phyloP scores from a whole-genome alignment of 2,113 vertebrate genomes.

The Podarcis muralis region DNA sequence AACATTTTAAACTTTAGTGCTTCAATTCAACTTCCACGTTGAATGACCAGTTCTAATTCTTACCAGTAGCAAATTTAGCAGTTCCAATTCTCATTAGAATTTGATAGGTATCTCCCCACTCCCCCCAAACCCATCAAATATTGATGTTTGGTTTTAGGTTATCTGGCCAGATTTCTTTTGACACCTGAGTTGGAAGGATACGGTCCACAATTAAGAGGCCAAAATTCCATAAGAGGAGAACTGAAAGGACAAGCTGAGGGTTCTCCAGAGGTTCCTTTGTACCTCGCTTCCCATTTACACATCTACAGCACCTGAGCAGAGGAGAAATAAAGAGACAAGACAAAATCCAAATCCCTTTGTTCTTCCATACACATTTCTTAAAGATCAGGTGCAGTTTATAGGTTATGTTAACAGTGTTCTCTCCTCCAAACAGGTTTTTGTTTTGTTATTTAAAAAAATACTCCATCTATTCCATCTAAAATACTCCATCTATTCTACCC shows the following conservation, averaged over 20 bases:
- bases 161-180: background rate
- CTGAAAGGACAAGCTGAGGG: conserved; percentile 86
- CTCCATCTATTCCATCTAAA: background rate
- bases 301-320: conserved; percentile 85
- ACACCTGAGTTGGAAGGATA: conserved; percentile 82
- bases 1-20: background rate
- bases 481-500: background rate
- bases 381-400: no score
- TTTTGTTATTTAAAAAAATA: no score
- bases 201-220: conserved; percentile 94
- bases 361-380: background rate
- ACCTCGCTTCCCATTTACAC: conserved; percentile 77
- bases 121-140: background rate
- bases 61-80: background rate
- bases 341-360: background rate
- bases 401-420: background rate
- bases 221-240: conserved; percentile 93
- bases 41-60: background rate
- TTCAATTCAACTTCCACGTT: accelerated
- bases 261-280: conserved; percentile 80
- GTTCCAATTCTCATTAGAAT: background rate
- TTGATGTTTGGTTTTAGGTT: no score
- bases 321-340: background rate
- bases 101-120: background rate
- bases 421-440: no score